A percentile compares a stretch with the other conserved stretches of the same genome.
These are phyloP conservation scores for Mormyrus hasselquistii DNA, from an alignment of 2,797 vertebrate genomes.

Conservation along the genomic window DNA sequence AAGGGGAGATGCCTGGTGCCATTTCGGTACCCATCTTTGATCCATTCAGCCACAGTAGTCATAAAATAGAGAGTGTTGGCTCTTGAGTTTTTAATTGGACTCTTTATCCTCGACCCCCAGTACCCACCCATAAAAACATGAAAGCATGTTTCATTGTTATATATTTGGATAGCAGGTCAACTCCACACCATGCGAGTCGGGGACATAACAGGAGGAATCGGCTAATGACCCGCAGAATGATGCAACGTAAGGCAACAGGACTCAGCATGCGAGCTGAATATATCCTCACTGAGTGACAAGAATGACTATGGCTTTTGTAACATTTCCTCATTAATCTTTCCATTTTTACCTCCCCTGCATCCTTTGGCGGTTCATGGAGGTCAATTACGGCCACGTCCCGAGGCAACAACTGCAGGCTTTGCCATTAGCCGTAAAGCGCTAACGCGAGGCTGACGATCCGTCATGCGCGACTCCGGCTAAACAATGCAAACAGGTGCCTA, in stretches of 20 bases:
- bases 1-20: neutral
- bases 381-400: neutral
- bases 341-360: constrained; percentile 48
- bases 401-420: neutral
- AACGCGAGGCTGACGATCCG: neutral
- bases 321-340: constrained; percentile 57
- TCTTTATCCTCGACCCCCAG: neutral
- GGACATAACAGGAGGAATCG: constrained; percentile 40
- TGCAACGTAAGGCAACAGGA: constrained; percentile 57
- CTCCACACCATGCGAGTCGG: constrained; percentile 24
- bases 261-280: constrained; percentile 44
- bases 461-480: neutral
- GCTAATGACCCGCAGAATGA: constrained; percentile 52
- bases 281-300: constrained; percentile 54
- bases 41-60: neutral
- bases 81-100: neutral
- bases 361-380: neutral
- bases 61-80: neutral
- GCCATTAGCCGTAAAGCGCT: neutral
- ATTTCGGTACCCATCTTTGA: neutral
- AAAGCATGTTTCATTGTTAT: neutral
- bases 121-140: neutral
- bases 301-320: constrained; percentile 41
- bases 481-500: neutral
- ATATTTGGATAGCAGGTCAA: neutral